Evolutionary conservation across 2,797 vertebrate genomes (phyloP).

Genomic region (Pachyuromys duprasi): DNA sequence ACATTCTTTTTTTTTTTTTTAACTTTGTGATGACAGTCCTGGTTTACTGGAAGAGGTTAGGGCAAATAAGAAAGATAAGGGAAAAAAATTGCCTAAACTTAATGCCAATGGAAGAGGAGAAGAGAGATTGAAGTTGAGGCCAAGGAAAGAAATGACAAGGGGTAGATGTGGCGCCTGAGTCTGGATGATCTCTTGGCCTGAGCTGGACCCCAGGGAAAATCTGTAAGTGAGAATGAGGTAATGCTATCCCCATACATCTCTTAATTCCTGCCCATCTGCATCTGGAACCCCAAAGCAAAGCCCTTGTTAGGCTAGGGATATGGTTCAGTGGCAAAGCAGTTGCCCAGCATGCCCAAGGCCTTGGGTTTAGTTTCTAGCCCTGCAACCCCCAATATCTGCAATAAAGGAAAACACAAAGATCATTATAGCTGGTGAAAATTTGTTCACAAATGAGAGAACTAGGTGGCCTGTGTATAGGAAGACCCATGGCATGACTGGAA

Average conservation of each 20-base stretch:
- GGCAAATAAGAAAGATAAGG: not conserved
- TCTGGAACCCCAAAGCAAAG: not conserved
- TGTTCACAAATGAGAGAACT: not conserved
- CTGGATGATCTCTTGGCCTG: not conserved
- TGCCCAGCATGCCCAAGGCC: not conserved
- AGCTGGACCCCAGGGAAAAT: not conserved
- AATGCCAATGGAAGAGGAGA: not conserved
- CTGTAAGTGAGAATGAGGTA: not conserved
- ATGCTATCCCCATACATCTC: no score
- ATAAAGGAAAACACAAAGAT: not conserved
- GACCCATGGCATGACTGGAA: not conserved
- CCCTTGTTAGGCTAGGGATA: not conserved
- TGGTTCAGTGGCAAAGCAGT: not conserved
- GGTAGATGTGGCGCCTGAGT: not conserved
- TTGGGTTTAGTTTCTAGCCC: not conserved
- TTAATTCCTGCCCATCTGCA: not conserved
- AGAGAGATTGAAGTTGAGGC: not conserved
- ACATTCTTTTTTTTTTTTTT: not conserved
- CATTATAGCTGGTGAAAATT: not conserved
- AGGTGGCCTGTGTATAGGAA: not conserved
- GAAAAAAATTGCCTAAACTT: not conserved
- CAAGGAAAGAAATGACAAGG: not conserved
- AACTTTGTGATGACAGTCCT: not conserved
- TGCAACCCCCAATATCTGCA: not conserved
- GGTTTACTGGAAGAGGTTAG: not conserved